phyloP scores from a whole-genome alignment of 2,797 vertebrate species.

The Pipistrellus pygmaeus region DNA sequence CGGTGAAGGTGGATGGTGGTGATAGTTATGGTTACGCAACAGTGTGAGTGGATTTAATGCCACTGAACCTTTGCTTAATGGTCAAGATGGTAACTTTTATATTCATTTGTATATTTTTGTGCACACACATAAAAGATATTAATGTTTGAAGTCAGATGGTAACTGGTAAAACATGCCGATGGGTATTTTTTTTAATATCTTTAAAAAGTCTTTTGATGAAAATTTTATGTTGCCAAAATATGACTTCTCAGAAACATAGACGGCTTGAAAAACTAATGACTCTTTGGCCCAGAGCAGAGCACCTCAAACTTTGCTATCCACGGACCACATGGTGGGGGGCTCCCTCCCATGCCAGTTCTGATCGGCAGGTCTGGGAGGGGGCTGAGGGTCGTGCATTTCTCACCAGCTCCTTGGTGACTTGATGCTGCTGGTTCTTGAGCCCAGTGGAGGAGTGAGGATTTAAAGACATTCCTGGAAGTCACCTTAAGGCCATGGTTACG shows the following conservation, averaged over 20 bases:
- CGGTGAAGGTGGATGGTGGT: background rate
- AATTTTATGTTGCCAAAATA: background rate
- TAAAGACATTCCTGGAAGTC: background rate
- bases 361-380: background rate
- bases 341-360: background rate
- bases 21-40: too few relatives aligned
- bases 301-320: rapidly evolving
- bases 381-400: background rate
- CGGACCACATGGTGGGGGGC: background rate
- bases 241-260: background rate
- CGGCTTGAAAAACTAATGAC: background rate
- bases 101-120: background rate
- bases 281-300: background rate
- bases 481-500: too few relatives aligned
- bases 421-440: background rate
- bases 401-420: too few relatives aligned
- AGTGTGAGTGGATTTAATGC: background rate
- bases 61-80: too few relatives aligned
- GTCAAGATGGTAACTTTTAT: background rate
- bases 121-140: background rate
- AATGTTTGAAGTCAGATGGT: background rate
- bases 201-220: background rate
- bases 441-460: background rate
- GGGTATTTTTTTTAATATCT: background rate
- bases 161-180: background rate